Conservation (phyloP, 92 coral and sea anemone species). For the Epizoanthus rinbou region DNA sequence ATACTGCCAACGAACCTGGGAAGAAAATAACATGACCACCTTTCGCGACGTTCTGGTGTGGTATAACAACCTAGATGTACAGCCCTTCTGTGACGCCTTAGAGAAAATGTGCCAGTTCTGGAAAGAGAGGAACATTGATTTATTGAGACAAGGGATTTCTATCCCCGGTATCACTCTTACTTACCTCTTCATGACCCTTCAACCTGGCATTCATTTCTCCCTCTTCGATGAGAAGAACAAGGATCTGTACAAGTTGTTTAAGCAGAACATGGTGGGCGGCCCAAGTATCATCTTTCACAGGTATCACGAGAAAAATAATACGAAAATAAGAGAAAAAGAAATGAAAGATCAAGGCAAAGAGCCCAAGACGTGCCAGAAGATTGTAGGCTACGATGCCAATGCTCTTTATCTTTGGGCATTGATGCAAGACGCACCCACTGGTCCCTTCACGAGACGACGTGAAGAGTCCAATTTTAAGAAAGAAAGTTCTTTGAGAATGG, state of each 20-base stretch:
- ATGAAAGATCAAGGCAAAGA: slow-evolving; percentile 36
- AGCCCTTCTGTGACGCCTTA: slow-evolving; percentile 45
- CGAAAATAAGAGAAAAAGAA: slow-evolving; percentile 39
- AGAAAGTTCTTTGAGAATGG: slow-evolving; percentile 45
- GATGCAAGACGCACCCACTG: slow-evolving; percentile 49
- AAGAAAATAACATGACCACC: neutral
- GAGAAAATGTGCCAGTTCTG: slow-evolving; percentile 46
- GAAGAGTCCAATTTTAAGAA: slow-evolving; percentile 43
- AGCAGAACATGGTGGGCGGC: slow-evolving; percentile 54
- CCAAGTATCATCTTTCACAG: slow-evolving; percentile 11
- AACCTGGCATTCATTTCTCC: slow-evolving; percentile 23
- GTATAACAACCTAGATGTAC: slow-evolving; percentile 48
- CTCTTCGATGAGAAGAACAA: slow-evolving; percentile 41
- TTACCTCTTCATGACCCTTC: slow-evolving; percentile 45
- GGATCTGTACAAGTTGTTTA: slow-evolving; percentile 44
- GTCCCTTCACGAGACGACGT: slow-evolving; percentile 31
- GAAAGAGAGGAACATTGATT: slow-evolving; percentile 19
- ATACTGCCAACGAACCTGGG: too few species aligned
- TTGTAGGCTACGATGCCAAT: slow-evolving; percentile 55
- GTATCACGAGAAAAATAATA: slow-evolving; percentile 17
- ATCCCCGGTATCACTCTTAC: slow-evolving; percentile 46
- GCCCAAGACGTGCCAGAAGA: slow-evolving; percentile 37
- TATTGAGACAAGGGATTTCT: slow-evolving; percentile 24
- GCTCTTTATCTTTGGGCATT: slow-evolving; percentile 54
- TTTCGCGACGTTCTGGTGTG: slow-evolving; percentile 16